These are phyloP conservation scores for Brachyopa scutellaris DNA, from an alignment of 2,888 invertebrate species.

Conservation along the genomic window DNA sequence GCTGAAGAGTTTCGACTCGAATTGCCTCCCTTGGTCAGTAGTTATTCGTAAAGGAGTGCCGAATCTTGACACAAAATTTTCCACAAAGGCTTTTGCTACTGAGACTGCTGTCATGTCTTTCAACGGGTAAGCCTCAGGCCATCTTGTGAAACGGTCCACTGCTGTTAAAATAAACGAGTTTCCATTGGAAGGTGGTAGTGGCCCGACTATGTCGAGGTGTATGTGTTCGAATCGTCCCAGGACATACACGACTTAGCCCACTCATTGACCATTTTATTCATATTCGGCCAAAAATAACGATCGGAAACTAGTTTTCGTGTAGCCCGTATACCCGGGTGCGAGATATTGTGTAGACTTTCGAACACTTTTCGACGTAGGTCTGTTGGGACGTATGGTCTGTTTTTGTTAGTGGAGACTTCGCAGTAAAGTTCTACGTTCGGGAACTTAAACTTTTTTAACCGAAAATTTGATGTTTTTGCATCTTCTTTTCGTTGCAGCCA, in stretches of 20 bases:
- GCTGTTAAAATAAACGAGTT: constrained; percentile 47
- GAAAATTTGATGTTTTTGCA: constrained; percentile 5
- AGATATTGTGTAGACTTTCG: constrained; percentile 4
- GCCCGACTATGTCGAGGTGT: constrained; percentile 78
- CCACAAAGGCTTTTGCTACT: constrained; percentile 42
- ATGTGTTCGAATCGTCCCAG: constrained; percentile 63
- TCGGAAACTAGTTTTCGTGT: constrained; percentile 7
- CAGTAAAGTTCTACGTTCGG: constrained; percentile 30
- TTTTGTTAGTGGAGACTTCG: constrained; percentile 18
- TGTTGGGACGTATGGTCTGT: constrained; percentile 43
- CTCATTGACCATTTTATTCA: background rate
- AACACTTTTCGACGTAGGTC: background rate
- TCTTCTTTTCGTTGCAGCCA: background rate
- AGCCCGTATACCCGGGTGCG: constrained; percentile 20
- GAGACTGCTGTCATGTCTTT: constrained; percentile 44
- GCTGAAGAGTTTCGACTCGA: no score
- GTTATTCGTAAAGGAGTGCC: constrained; percentile 36
- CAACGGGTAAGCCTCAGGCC: constrained; percentile 60
- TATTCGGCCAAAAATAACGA: background rate
- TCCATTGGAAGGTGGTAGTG: constrained; percentile 73
- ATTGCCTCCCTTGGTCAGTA: constrained; percentile 50
- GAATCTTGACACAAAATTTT: constrained; percentile 55
- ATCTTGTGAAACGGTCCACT: constrained; percentile 50
- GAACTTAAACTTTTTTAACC: constrained; percentile 31
- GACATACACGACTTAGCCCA: background rate